Evolutionary conservation across 2,797 vertebrate genomes (phyloP).

Genomic region (Centropyge bicolor): DNA sequence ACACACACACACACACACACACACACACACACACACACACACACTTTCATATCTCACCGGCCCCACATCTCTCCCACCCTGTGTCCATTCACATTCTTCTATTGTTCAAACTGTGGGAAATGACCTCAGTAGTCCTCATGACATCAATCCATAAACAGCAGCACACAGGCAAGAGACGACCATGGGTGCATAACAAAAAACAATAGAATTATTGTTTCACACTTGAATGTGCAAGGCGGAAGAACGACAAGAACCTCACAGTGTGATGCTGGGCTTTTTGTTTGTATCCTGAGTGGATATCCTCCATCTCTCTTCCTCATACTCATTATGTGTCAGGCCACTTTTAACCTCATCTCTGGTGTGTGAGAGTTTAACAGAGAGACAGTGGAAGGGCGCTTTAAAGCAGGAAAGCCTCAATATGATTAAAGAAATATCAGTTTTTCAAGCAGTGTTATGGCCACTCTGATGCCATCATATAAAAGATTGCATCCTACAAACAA

Average conservation of each 20-base stretch:
- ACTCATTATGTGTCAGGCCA: constrained; percentile 27
- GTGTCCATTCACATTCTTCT: constrained; percentile 65
- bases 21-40: constrained; percentile 14
- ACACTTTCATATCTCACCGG: constrained; percentile 8
- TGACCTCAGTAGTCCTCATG: constrained; percentile 69
- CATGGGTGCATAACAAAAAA: constrained; percentile 68
- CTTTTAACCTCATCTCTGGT: constrained; percentile 40
- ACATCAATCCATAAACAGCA: constrained; percentile 71
- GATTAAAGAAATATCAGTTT: too few relatives aligned
- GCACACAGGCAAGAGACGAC: constrained; percentile 33
- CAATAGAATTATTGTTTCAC: constrained; percentile 75
- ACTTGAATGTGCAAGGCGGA: constrained; percentile 50
- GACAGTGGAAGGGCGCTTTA: not conserved
- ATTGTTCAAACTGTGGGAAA: constrained; percentile 78
- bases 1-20: constrained; percentile 19
- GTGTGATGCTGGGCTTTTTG: constrained; percentile 30
- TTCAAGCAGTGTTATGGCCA: too few relatives aligned
- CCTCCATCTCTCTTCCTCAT: constrained; percentile 47
- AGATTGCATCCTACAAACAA: not conserved
- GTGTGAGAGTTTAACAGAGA: constrained; percentile 21
- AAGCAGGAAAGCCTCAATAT: too few relatives aligned
- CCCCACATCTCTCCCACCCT: constrained; percentile 56
- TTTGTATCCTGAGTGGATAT: constrained; percentile 56
- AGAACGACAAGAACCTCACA: constrained; percentile 31
- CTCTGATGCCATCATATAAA: not conserved